A percentile compares a stretch with the other conserved stretches of the same genome.
Conservation (phyloP, 2,888 invertebrate genomes). For the Agrotis exclamationis region DNA sequence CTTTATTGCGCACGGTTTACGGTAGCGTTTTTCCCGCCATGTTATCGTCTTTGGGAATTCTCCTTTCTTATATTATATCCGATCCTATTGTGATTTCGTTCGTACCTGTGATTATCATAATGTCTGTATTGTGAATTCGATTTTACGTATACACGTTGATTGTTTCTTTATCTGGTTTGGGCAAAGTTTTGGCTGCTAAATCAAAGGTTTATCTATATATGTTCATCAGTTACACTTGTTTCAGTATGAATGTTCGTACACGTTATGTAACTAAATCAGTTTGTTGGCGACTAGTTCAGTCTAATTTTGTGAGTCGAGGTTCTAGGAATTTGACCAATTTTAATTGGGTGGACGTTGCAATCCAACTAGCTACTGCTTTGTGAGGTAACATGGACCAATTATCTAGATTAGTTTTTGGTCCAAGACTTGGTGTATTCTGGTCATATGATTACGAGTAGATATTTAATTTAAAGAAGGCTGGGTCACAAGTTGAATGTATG, state of each 20-base stretch:
- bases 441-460: not conserved
- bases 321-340: conserved; percentile 56
- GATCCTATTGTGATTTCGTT: conserved; percentile 85
- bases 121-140: conserved; percentile 75
- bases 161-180: conserved; percentile 32
- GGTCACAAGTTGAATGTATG: not conserved
- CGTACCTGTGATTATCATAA: conserved; percentile 85
- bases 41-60: conserved; percentile 86
- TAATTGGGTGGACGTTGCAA: conserved; percentile 60
- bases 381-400: conserved; percentile 48
- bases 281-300: conserved; percentile 44
- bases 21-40: conserved; percentile 85
- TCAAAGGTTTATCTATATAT: conserved; percentile 26
- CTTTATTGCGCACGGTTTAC: conserved; percentile 88
- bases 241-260: conserved; percentile 28
- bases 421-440: conserved; percentile 17
- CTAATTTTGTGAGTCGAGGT: conserved; percentile 46
- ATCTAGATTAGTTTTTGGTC: conserved; percentile 19
- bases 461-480: not conserved
- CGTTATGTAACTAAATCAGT: conserved; percentile 53
- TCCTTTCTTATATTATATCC: conserved; percentile 80
- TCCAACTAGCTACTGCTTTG: conserved; percentile 47
- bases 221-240: conserved; percentile 23
- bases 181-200: conserved; percentile 20
- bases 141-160: conserved; percentile 70